Conservation (phyloP, 2,888 invertebrate species). For the Litoditis marina region DNA sequence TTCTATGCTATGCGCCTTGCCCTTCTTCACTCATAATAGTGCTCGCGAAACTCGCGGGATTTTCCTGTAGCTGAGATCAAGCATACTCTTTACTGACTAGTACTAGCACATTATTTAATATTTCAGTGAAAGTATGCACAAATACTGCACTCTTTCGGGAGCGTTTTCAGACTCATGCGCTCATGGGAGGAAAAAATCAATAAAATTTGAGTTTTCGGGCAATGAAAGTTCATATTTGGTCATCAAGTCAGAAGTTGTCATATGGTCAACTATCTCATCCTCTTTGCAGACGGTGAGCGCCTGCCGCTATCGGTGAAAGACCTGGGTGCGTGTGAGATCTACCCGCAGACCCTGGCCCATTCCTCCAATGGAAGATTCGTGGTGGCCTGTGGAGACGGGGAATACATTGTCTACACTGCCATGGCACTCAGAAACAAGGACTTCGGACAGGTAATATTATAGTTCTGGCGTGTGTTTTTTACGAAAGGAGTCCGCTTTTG, state of each 20-base stretch:
- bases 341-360: slow-evolving; percentile 95
- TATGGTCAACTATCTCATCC: not conserved
- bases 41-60: no score
- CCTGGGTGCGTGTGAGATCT: slow-evolving; percentile 98
- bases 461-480: not conserved
- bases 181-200: no score
- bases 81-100: no score
- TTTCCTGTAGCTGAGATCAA: no score
- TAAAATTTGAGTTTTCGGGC: no score
- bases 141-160: no score
- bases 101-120: no score
- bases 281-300: slow-evolving; percentile 76
- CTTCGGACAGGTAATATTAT: slow-evolving; percentile 71
- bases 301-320: slow-evolving; percentile 92
- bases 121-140: no score
- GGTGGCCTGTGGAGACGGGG: slow-evolving; percentile 97
- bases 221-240: not conserved
- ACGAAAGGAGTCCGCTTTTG: not conserved
- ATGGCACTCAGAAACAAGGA: slow-evolving; percentile 98
- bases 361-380: slow-evolving; percentile 87
- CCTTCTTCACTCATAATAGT: no score
- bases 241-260: not conserved
- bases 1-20: not conserved
- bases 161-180: no score
- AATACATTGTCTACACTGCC: slow-evolving; percentile 98